Evolutionary conservation across 1,140 invertebrate genomes (phyloP).

Genomic region (Cepaea nemoralis): DNA sequence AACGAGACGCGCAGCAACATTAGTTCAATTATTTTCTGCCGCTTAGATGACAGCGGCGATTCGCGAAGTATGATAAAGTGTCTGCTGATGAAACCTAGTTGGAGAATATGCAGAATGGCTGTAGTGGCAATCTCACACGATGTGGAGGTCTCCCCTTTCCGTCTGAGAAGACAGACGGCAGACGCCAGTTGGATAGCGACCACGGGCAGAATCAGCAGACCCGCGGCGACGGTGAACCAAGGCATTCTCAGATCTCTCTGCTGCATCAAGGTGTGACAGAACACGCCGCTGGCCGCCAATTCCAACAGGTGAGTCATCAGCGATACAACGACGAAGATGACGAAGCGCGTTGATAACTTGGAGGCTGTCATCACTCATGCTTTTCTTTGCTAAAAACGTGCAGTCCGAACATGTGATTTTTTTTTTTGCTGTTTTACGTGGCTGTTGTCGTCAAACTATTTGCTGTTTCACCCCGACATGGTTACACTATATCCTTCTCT

Average conservation of each 20-base stretch:
- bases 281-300: conserved; percentile 48
- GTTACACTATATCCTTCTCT: too few species aligned
- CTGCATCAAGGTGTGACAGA: conserved; percentile 40
- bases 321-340: conserved; percentile 51
- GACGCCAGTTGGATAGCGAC: conserved; percentile 61
- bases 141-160: conserved; percentile 52
- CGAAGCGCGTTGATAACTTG: conserved; percentile 50
- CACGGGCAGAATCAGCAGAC: conserved; percentile 57
- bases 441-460: too few species aligned
- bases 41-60: conserved; percentile 86
- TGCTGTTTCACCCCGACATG: too few species aligned
- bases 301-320: conserved; percentile 54
- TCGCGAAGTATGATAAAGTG: conserved; percentile 90
- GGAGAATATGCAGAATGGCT: conserved; percentile 81
- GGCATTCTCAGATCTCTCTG: conserved; percentile 32
- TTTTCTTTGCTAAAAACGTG: not conserved
- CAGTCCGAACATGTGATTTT: too few species aligned
- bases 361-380: conserved; percentile 35
- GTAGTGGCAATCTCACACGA: conserved; percentile 43
- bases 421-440: too few species aligned
- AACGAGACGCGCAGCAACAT: conserved; percentile 87
- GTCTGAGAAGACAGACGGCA: conserved; percentile 54
- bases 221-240: conserved; percentile 58
- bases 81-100: conserved; percentile 88
- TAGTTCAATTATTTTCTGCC: conserved; percentile 82